Base-by-base conservation (phyloP, 2,888 invertebrate genomes). In the Diplolepis rosae region DNA sequence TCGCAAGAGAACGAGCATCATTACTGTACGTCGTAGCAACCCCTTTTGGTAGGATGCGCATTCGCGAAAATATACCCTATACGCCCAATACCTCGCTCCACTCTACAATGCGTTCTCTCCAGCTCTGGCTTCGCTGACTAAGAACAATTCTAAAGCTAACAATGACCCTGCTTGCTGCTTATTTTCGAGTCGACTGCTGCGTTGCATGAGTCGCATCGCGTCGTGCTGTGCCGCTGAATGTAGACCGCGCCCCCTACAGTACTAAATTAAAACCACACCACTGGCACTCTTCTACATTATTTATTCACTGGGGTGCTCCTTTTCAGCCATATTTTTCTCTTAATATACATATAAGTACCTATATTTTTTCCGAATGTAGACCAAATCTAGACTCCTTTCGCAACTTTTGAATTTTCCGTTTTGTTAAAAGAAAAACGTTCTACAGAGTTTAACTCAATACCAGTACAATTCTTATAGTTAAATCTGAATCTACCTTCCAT, bases 71-170 rank as follows among this genome's bases (percentile, higher is more conserved):
- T 69, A 51, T 66, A 71, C 68, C 70, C 71, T 69, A 71, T 65
- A 39, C 61, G 61, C 65, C 52, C 54, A 50, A 65, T 70, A 71
- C 70, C 68, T 70, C 76, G 71, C 72, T 71, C 72, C 71, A 72
- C 74, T 75, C 69, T 74, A 66, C 70, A 68, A 51, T 45, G 42
- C 71, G 69, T 67, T 68, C 76, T 77, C n/a, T n/a, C n/a, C n/a
- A n/a, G n/a, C n/a, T n/a, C 69, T 75, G 68, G 81, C 80, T 77
- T 79, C 77, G 77, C 78, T 80, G 79, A 75, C 70, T 80, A 71
- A 70, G 76, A 82, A 83, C 82, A 82, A 83, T 82, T 50, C 74
- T 39, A 48, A 67, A 70, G 68, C 72, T 70, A 70, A 67, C 61
- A 61, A 61, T 61, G 24, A 61, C 61, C 61, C 61, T 61, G 39